A percentile compares a stretch with the other conserved stretches of the same genome.
Evolutionary conservation across 2,888 invertebrate genomes (phyloP).

Genomic region (Dryococelus australis): DNA sequence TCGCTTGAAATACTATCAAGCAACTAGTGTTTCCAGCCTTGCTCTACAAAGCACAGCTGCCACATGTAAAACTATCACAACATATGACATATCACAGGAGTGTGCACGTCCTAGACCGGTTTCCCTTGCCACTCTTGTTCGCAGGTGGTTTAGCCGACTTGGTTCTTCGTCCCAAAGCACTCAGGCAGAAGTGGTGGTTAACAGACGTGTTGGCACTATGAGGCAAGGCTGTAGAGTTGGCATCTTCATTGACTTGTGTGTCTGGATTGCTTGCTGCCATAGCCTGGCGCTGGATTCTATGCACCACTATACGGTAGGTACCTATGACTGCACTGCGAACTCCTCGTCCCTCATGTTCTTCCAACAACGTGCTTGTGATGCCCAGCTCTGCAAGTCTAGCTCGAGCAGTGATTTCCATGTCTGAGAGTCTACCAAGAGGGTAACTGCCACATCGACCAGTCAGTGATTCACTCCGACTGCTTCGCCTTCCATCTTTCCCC

Average conservation of each 20-base stretch:
- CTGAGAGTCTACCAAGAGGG: constrained; percentile 44
- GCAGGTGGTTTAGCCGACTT: constrained; percentile 4
- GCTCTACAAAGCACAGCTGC: too few relatives aligned
- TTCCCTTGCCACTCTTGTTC: constrained; percentile 18
- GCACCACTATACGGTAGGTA: constrained; percentile 73
- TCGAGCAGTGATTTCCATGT: constrained; percentile 60
- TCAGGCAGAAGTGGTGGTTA: constrained; percentile 24
- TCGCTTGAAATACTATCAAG: too few relatives aligned
- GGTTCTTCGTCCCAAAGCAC: constrained; percentile 32
- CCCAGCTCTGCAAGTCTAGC: constrained; percentile 65
- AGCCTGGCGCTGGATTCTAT: constrained; percentile 59
- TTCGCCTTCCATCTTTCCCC: not conserved
- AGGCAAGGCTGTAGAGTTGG: not conserved
- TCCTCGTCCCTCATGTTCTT: constrained; percentile 64
- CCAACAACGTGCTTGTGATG: constrained; percentile 66
- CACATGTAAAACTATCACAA: too few relatives aligned
- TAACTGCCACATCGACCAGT: constrained; percentile 52
- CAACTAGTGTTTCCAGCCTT: too few relatives aligned
- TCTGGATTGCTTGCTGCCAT: constrained; percentile 17
- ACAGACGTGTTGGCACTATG: constrained; percentile 18
- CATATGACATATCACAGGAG: constrained; percentile 24
- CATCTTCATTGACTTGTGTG: constrained; percentile 17
- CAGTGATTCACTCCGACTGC: not conserved
- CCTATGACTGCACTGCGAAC: constrained; percentile 72
- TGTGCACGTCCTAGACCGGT: constrained; percentile 32